Conservation (phyloP, 2,797 vertebrate genomes). For the Siniperca scherzeri region DNA sequence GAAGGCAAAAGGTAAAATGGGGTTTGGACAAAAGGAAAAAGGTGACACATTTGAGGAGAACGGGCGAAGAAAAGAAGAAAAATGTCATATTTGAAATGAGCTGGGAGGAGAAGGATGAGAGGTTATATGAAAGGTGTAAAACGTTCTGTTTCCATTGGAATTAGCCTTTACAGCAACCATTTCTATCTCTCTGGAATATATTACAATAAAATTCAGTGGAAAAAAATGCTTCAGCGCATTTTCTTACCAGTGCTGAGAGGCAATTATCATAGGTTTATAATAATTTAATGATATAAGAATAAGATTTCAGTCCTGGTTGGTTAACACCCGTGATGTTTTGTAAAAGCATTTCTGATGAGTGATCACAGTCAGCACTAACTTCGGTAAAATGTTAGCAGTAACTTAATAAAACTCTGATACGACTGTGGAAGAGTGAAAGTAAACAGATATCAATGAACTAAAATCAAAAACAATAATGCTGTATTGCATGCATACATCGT, state of each 20-base stretch:
- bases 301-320: neutral
- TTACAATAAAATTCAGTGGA: neutral
- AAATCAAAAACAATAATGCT: neutral
- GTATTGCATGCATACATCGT: neutral
- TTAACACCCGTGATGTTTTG: neutral
- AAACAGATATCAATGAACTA: neutral
- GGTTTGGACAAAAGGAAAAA: conserved; percentile 7
- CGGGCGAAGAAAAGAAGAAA: neutral
- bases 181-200: neutral
- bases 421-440: neutral
- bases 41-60: neutral
- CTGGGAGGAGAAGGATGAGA: neutral
- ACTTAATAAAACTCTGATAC: neutral
- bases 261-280: neutral
- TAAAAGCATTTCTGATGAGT: neutral
- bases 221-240: neutral
- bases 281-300: neutral
- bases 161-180: neutral
- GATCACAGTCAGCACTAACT: too few relatives aligned
- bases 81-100: neutral
- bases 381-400: neutral
- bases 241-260: neutral
- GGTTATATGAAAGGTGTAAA: neutral
- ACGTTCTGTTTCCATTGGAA: neutral
- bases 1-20: conserved; percentile 14